phyloP scores from a whole-genome alignment of 2,888 invertebrate species.

The Plebejus argus region DNA sequence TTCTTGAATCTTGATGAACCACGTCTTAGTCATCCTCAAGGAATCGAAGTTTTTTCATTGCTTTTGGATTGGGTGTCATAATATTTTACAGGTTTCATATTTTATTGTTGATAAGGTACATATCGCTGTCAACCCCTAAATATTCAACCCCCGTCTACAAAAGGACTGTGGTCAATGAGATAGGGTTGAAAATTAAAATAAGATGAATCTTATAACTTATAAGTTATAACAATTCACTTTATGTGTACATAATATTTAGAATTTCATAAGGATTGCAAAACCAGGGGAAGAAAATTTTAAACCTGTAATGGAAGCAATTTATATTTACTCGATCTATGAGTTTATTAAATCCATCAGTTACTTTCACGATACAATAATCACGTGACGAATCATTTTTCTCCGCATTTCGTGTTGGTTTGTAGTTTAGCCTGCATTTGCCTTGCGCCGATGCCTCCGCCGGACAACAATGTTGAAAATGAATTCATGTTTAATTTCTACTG shows the following conservation, averaged over 20 bases:
- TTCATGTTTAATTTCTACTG: neutral
- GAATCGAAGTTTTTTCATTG: neutral
- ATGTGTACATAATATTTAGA: neutral
- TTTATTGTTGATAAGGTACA: neutral
- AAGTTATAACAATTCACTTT: neutral
- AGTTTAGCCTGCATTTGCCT: neutral
- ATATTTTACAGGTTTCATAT: neutral
- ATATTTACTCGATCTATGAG: neutral
- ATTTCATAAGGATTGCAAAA: neutral
- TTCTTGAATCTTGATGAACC: neutral
- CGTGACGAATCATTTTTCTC: constrained; percentile 44
- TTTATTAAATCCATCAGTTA: neutral
- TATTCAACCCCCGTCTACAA: too few relatives aligned
- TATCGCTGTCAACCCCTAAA: too few relatives aligned
- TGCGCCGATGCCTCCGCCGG: neutral
- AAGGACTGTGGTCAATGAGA: too few relatives aligned
- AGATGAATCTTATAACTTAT: neutral
- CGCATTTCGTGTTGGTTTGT: constrained; percentile 36
- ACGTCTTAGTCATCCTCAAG: neutral
- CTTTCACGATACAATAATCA: constrained; percentile 20
- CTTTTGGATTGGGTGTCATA: neutral
- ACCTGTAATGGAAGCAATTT: neutral
- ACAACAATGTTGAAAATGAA: constrained; percentile 2
- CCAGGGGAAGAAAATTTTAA: neutral
- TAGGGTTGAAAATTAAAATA: neutral